phyloP scores from a whole-genome alignment of 2,797 vertebrate species.

The Brachymystax lenok region DNA sequence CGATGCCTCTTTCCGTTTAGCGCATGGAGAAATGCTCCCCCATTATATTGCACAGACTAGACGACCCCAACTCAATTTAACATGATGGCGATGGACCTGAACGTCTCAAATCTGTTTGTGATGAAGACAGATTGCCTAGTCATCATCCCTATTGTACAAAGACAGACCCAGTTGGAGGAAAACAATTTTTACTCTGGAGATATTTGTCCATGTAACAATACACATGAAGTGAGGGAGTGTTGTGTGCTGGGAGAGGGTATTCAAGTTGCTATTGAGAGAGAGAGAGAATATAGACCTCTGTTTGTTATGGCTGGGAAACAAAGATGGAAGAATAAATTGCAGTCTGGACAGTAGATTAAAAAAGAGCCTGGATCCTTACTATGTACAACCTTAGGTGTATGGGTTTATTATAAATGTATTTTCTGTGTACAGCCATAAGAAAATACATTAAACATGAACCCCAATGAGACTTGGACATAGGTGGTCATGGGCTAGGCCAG shows the following conservation, averaged over 20 bases:
- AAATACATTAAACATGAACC: background rate
- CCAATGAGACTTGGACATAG: background rate
- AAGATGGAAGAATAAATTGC: constrained; percentile 61
- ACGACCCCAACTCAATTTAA: background rate
- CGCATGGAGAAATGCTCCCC: background rate
- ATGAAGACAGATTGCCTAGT: background rate
- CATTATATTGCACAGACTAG: background rate
- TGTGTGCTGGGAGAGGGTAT: background rate
- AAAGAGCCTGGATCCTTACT: constrained; percentile 31
- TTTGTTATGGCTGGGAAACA: constrained; percentile 57
- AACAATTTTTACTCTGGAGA: background rate
- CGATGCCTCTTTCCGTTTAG: too few species aligned
- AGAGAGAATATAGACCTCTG: constrained; percentile 2
- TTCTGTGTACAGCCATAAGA: background rate
- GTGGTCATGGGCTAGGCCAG: too few species aligned
- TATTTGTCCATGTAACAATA: constrained; percentile 31
- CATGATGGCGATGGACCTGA: background rate
- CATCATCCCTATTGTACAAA: background rate
- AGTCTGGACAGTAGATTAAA: constrained; percentile 26
- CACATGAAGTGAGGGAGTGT: background rate
- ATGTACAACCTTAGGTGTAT: constrained; percentile 20
- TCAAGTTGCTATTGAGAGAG: constrained; percentile 31
- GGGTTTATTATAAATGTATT: too few species aligned
- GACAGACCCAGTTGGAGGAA: too few species aligned
- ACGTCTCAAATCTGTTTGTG: background rate